Evolutionary conservation across 2,888 invertebrate species (phyloP).

Genomic region (Ceraclea dissimilis): DNA sequence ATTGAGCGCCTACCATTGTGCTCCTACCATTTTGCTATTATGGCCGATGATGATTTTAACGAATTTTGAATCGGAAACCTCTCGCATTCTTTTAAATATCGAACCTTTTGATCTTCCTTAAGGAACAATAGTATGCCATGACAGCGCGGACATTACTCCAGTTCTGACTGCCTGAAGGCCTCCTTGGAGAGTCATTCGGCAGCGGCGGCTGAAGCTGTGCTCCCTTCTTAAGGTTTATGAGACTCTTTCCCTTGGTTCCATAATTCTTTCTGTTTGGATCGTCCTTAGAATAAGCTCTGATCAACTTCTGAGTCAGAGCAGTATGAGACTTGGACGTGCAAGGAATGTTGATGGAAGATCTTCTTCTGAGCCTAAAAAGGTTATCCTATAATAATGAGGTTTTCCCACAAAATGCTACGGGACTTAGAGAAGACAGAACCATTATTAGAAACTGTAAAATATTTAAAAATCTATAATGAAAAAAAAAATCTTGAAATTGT

Average conservation of each 20-base stretch:
- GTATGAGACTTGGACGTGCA: constrained; percentile 3
- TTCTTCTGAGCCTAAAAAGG: constrained; percentile 9
- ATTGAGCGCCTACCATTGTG: too few relatives aligned
- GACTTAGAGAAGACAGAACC: background rate
- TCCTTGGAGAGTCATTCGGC: constrained; percentile 34
- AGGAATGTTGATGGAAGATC: background rate
- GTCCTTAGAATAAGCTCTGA: constrained; percentile 8
- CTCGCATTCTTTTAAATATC: constrained; percentile 29
- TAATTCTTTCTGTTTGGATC: constrained; percentile 26
- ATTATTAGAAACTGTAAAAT: too few relatives aligned
- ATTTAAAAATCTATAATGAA: too few relatives aligned
- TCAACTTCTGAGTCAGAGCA: constrained; percentile 7
- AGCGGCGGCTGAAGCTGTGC: background rate
- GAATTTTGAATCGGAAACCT: constrained; percentile 8
- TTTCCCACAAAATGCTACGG: background rate
- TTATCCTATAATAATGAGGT: background rate
- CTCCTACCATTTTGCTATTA: too few relatives aligned
- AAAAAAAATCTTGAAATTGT: too few relatives aligned
- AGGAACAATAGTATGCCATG: constrained; percentile 83
- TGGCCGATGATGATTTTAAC: too few relatives aligned
- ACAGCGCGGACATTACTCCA: constrained; percentile 84
- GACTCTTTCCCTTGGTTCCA: constrained; percentile 27
- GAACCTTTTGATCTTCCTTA: constrained; percentile 87
- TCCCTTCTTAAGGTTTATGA: background rate
- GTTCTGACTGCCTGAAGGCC: constrained; percentile 52